Evolutionary conservation across 2,113 vertebrate species (phyloP).

Genomic region (Platycercus adscitus): DNA sequence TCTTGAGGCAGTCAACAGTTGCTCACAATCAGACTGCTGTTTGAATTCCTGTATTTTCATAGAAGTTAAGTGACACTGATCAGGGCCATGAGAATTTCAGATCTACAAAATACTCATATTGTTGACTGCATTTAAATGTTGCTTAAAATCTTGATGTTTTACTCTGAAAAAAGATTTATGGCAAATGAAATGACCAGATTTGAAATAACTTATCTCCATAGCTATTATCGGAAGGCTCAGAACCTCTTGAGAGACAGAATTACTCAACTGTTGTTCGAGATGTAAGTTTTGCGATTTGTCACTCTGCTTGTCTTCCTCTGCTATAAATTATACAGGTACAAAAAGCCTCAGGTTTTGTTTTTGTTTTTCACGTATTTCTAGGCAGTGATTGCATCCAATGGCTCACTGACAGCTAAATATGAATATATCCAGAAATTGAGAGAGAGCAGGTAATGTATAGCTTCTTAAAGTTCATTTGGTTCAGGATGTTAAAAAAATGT

Average conservation of each 20-base stretch:
- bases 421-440: constrained; percentile 94
- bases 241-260: constrained; percentile 85
- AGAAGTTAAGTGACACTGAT: neutral
- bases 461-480: neutral
- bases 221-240: constrained; percentile 89
- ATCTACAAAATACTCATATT: neutral
- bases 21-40: neutral
- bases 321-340: neutral
- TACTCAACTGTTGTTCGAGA: constrained; percentile 92
- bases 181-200: neutral
- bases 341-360: neutral
- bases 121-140: neutral
- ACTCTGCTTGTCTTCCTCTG: neutral
- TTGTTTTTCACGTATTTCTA: constrained; percentile 56
- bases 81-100: neutral
- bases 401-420: constrained; percentile 91
- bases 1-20: neutral
- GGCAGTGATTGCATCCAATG: constrained; percentile 97
- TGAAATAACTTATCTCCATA: constrained; percentile 62
- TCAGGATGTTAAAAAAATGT: neutral
- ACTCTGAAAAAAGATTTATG: neutral
- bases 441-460: constrained; percentile 84
- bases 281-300: constrained; percentile 78
- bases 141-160: neutral
- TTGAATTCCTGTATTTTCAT: neutral